A percentile compares a stretch with the other conserved stretches of the same genome.
phyloP scores from a whole-genome alignment of 2,113 vertebrate species.

The Alligator sinensis region DNA sequence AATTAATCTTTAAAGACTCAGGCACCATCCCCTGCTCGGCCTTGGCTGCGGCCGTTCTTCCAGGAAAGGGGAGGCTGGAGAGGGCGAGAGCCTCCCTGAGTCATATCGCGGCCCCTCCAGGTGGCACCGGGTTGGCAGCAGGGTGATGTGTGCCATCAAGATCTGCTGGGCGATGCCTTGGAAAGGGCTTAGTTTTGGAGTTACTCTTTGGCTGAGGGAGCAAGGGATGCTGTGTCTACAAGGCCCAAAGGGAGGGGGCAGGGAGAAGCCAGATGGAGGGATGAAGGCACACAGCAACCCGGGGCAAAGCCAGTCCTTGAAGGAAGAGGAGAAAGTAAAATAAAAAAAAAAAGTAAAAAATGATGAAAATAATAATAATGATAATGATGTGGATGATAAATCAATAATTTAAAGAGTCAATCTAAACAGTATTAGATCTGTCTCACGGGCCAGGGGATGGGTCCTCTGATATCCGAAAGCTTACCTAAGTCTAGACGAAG shows the following conservation, averaged over 20 bases:
- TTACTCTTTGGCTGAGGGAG: rapidly evolving
- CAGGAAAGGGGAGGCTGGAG: slow-evolving; percentile 27
- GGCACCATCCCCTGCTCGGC: background rate
- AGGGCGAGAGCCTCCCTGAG: slow-evolving; percentile 6
- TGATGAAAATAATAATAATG: too few relatives aligned
- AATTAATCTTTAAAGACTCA: slow-evolving; percentile 76
- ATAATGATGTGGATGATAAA: too few relatives aligned
- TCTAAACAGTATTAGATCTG: too few relatives aligned
- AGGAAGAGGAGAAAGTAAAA: too few relatives aligned
- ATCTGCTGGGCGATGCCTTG: background rate
- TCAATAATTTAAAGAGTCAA: too few relatives aligned
- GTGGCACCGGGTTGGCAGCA: background rate
- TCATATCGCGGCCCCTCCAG: background rate
- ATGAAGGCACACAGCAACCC: background rate
- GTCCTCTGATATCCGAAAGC: too few relatives aligned
- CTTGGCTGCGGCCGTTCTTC: background rate
- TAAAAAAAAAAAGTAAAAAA: too few relatives aligned
- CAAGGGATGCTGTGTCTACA: background rate
- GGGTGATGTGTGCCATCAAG: background rate
- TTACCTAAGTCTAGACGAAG: too few relatives aligned
- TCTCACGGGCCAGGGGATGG: too few relatives aligned
- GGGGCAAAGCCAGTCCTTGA: too few relatives aligned
- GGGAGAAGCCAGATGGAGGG: background rate
- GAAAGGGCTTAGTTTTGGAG: background rate
- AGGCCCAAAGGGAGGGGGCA: background rate